Percentiles rank a stretch among this genome's conserved stretches.
These are phyloP conservation scores for Troglohyphantes excavatus DNA, from an alignment of 2,888 invertebrate species.

Conservation along the genomic window DNA sequence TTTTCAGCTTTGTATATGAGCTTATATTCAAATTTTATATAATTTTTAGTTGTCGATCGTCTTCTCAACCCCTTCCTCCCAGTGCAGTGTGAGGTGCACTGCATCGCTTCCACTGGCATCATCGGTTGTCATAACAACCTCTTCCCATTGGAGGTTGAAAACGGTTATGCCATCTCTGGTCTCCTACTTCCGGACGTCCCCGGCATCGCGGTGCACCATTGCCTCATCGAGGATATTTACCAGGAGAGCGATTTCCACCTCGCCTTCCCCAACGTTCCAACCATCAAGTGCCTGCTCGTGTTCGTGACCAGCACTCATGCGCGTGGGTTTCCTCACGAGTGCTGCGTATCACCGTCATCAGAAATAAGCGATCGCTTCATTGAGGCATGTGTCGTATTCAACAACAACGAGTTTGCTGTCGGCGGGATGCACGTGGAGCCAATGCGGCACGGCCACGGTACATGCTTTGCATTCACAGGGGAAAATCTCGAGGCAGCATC, in stretches of 20 bases:
- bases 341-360: neutral
- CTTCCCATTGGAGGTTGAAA: conserved; percentile 52
- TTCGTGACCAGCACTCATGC: too few relatives aligned
- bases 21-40: too few relatives aligned
- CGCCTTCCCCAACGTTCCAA: conserved; percentile 40
- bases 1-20: too few relatives aligned
- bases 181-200: conserved; percentile 45
- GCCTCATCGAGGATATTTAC: conserved; percentile 4
- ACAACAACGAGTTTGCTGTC: conserved; percentile 63
- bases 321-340: too few relatives aligned
- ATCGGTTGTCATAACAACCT: neutral
- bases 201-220: conserved; percentile 40
- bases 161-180: conserved; percentile 50
- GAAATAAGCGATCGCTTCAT: neutral
- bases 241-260: conserved; percentile 14
- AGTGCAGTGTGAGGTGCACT: neutral
- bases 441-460: conserved; percentile 1
- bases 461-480: too few relatives aligned
- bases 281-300: conserved; percentile 48
- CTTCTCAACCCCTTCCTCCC: conserved; percentile 23
- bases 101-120: conserved; percentile 33
- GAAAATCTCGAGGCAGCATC: too few relatives aligned
- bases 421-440: conserved; percentile 71
- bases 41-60: too few relatives aligned
- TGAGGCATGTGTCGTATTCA: conserved; percentile 7